Percentiles rank a stretch among this genome's conserved stretches.
These are phyloP conservation scores for Pseudobourletiella spinata DNA, from an alignment of 1,140 invertebrate species.

Conservation along the genomic window DNA sequence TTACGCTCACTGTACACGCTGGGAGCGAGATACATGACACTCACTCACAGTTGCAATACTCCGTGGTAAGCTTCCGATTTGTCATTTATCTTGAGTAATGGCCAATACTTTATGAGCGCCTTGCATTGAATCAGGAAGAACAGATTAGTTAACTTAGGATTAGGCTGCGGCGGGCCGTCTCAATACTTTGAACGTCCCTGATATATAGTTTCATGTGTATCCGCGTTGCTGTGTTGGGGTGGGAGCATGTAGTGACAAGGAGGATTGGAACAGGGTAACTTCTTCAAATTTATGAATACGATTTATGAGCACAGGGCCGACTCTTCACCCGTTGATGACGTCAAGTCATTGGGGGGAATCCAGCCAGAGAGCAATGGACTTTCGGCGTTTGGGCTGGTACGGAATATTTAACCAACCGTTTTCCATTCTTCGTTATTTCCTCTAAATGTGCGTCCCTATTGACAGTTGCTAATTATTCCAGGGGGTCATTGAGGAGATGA, in stretches of 20 bases:
- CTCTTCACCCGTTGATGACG: background rate
- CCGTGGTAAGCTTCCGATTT: constrained; percentile 55
- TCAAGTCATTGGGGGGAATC: too few species aligned
- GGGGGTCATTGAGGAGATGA: constrained; percentile 38
- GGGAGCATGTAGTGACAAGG: too few species aligned
- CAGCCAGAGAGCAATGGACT: constrained; percentile 17
- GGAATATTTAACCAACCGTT: background rate
- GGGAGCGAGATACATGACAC: constrained; percentile 71
- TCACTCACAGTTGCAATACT: constrained; percentile 80
- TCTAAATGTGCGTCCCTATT: background rate
- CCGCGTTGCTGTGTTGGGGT: too few species aligned
- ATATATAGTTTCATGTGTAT: too few species aligned
- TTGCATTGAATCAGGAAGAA: too few species aligned
- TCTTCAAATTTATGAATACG: too few species aligned
- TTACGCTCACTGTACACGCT: constrained; percentile 72
- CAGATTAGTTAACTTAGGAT: too few species aligned
- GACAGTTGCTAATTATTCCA: background rate
- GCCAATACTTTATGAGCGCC: too few species aligned
- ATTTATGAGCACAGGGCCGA: constrained; percentile 27
- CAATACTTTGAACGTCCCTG: too few species aligned
- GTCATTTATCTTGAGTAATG: background rate
- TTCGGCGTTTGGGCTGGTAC: constrained; percentile 22
- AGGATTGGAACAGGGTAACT: too few species aligned
- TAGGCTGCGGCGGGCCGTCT: too few species aligned
- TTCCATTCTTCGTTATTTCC: background rate